Percentiles rank a stretch among this genome's conserved stretches.
These are phyloP conservation scores for Malurus splendens DNA, from an alignment of 2,797 vertebrate genomes.

Conservation along the genomic window DNA sequence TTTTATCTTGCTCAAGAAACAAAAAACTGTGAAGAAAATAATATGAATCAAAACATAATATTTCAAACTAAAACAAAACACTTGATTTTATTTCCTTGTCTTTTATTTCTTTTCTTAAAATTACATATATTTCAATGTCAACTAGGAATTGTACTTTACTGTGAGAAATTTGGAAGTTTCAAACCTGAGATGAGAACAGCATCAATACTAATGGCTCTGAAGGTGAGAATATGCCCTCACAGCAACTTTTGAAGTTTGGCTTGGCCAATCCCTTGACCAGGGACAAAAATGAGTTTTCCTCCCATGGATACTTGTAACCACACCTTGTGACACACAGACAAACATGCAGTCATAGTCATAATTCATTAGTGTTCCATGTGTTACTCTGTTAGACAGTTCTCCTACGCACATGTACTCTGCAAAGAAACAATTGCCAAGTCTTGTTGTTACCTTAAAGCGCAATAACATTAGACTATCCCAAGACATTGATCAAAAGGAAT, in stretches of 20 bases:
- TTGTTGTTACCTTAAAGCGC: conserved; percentile 30
- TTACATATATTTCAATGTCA: background rate
- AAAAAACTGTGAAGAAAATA: background rate
- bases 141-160: background rate
- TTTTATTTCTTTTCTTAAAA: background rate
- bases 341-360: background rate
- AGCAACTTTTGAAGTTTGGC: background rate
- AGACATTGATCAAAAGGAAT: conserved; percentile 73
- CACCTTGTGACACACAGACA: background rate
- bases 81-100: background rate
- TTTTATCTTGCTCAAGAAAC: background rate
- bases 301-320: background rate
- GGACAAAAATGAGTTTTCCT: background rate
- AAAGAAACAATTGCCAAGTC: background rate
- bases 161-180: background rate
- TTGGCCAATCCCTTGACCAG: background rate
- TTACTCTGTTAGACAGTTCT: background rate
- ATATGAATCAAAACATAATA: background rate
- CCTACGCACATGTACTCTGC: background rate
- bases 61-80: background rate
- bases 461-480: conserved; percentile 59
- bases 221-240: background rate
- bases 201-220: conserved; percentile 19
- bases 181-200: conserved; percentile 15
- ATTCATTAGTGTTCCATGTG: conserved; percentile 1